Evolutionary conservation across 2,797 vertebrate genomes (phyloP).

Genomic region (Diplodus puntazzo): DNA sequence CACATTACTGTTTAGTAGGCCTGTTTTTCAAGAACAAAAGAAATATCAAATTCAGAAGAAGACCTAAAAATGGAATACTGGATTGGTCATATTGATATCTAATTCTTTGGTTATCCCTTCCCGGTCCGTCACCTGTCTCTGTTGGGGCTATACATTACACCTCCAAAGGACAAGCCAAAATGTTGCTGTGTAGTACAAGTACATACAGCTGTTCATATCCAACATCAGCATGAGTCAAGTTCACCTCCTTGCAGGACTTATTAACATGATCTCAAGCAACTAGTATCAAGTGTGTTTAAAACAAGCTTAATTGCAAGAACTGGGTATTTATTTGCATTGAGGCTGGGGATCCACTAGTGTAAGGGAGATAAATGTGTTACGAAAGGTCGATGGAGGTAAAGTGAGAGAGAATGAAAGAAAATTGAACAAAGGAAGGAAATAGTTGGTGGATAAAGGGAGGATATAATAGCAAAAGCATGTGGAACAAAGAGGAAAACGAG

Average conservation of each 20-base stretch:
- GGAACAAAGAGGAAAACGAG: constrained; percentile 36
- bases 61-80: background rate
- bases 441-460: constrained; percentile 37
- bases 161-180: background rate
- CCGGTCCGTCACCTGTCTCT: too few species aligned
- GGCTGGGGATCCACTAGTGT: background rate
- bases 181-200: too few species aligned
- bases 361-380: constrained; percentile 16
- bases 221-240: background rate
- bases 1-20: background rate
- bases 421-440: constrained; percentile 45
- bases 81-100: too few species aligned
- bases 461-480: constrained; percentile 35
- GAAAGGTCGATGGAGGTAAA: constrained; percentile 48
- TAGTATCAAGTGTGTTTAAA: background rate
- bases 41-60: background rate
- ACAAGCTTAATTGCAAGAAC: background rate
- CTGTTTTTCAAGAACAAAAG: background rate
- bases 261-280: background rate
- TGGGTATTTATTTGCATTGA: background rate
- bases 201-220: background rate
- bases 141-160: background rate
- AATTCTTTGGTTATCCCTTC: too few species aligned
- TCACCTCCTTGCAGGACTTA: background rate
- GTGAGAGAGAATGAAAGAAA: constrained; percentile 43